Percentiles rank a stretch among this genome's conserved stretches.
These are phyloP conservation scores for Ptiloglossa arizonensis DNA, from an alignment of 1,140 invertebrate genomes.

Conservation along the genomic window DNA sequence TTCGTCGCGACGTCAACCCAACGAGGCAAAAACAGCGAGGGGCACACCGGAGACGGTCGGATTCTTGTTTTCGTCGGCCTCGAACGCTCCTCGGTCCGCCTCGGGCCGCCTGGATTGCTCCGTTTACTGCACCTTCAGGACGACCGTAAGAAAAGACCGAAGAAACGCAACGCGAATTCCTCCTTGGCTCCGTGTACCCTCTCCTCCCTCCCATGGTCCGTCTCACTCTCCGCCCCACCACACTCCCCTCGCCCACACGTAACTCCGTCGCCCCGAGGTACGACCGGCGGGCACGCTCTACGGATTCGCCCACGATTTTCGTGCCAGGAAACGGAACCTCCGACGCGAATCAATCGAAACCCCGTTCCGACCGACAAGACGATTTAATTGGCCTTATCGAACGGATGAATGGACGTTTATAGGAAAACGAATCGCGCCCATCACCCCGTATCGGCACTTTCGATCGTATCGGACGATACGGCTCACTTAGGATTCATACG, in stretches of 20 bases:
- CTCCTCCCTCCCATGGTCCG: neutral
- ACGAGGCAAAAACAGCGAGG: constrained; percentile 55
- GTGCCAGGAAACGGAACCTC: constrained; percentile 3
- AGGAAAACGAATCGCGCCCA: constrained; percentile 8
- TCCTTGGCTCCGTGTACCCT: neutral
- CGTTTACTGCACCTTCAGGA: constrained; percentile 40
- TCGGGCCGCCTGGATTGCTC: constrained; percentile 22
- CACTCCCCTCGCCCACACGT: no score
- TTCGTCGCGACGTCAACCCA: constrained; percentile 54
- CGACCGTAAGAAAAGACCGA: constrained; percentile 28
- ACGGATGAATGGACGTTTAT: constrained; percentile 33
- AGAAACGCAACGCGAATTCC: neutral
- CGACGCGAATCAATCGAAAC: constrained; percentile 26
- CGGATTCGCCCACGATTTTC: neutral
- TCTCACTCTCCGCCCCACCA: no score
- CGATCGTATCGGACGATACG: neutral
- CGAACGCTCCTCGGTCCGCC: constrained; percentile 21
- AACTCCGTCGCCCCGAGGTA: constrained; percentile 3
- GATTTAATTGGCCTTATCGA: constrained; percentile 44
- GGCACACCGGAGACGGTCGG: constrained; percentile 38
- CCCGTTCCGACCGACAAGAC: constrained; percentile 3
- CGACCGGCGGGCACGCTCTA: no score
- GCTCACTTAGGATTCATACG: neutral
- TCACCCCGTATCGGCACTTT: constrained; percentile 1
- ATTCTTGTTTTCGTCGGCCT: constrained; percentile 60